These are phyloP conservation scores for Ceriagrion tenellum DNA, from an alignment of 2,888 invertebrate genomes.

Conservation along the genomic window DNA sequence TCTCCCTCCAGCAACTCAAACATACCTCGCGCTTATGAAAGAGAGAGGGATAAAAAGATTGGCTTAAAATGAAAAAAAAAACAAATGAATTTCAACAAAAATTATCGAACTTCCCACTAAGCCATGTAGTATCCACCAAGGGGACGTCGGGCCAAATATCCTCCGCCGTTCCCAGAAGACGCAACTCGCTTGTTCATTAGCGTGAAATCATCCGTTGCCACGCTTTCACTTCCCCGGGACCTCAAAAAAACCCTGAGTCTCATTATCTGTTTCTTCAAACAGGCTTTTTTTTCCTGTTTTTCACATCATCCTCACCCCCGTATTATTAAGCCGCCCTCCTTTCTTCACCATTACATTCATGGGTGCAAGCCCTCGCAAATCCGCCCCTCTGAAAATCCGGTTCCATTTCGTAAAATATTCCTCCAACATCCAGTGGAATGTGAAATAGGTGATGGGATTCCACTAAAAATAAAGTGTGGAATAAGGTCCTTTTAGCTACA, in stretches of 20 bases:
- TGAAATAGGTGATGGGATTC: not conserved
- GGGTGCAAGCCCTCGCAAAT: not conserved
- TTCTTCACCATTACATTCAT: not conserved
- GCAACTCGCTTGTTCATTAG: conserved; percentile 19
- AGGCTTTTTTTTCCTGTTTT: not conserved
- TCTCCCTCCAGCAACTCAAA: not conserved
- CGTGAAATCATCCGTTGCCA: conserved; percentile 20
- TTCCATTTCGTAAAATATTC: not conserved
- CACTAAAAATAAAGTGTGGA: too few species aligned
- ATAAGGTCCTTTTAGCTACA: too few species aligned
- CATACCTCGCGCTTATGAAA: not conserved
- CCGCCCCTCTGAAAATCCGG: not conserved
- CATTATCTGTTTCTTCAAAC: conserved; percentile 36
- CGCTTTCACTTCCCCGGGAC: not conserved
- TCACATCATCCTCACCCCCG: not conserved
- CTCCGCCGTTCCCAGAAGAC: conserved; percentile 17
- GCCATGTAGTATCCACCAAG: not conserved
- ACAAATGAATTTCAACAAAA: not conserved
- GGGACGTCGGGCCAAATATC: conserved; percentile 1
- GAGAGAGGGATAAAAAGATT: too few species aligned
- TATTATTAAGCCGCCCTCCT: not conserved
- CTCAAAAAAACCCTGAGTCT: not conserved
- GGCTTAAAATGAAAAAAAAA: not conserved
- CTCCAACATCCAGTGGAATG: not conserved
- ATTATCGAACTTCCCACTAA: conserved; percentile 8